Evolutionary conservation across 1,140 invertebrate genomes (phyloP), one percentile per base, ranked within the genome.

Genomic region (Stratiolaelaps scimitus): DNA sequence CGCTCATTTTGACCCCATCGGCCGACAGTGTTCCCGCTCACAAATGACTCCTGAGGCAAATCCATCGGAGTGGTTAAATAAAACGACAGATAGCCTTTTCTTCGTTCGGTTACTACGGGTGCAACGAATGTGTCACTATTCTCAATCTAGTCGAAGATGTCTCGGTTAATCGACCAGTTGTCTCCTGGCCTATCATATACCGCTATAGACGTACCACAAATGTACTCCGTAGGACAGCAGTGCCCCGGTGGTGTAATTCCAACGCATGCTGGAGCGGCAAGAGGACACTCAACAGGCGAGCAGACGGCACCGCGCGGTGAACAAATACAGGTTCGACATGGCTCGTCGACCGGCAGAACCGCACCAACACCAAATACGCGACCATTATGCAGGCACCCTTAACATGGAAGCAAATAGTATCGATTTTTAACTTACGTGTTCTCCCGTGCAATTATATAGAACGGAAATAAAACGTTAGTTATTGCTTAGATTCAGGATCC

Each of bases 191-290:
- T 15, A 28, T 19, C 5, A n/a, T 45, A 15, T 48, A 23, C 47
- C 7, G 15, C 47, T 48, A 4, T n/a, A n/a, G n/a, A n/a, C n/a
- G n/a, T 78, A 81, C 83, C 82, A 71, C 87, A 89, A 69, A 86
- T 83, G 72, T 89, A 90, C 71, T 85, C 86, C 45, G 84, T 83
- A 23, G 88, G 86, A 74, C 88, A 90, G 74, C 87, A 90, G 72
- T 88, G 83, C 26, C 86, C 87, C 65, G 80, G 77, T 44, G 82
- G 81, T 29, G 87, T 80, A 30, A 89, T 81, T 1, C 88, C 87
- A 65, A 76, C 79, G 73, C 88, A 91, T 44, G 84, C 85, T 68
- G 83, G 80, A 65, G 88, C 76, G 0, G 83, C 80, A 15, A 84
- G 83, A 4, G 85, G 82, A 70, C 87, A 89, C 13, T 84, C 81